A percentile compares a stretch with the other conserved stretches of the same genome.
Evolutionary conservation across 2,113 vertebrate genomes (phyloP).

Genomic region (Myxocyprinus asiaticus): DNA sequence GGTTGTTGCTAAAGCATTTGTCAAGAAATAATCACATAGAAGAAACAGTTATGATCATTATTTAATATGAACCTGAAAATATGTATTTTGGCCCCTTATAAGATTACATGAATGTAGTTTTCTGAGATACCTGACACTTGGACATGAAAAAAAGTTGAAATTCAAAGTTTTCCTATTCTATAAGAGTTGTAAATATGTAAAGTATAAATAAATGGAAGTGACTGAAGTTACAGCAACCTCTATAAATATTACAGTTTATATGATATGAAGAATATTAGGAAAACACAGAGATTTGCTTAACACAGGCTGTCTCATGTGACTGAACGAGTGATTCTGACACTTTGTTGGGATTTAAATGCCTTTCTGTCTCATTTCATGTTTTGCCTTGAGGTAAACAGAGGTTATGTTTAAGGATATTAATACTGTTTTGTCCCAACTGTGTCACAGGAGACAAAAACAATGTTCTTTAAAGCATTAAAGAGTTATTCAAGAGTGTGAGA

Average conservation of each 20-base stretch:
- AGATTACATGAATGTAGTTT: constrained; percentile 67
- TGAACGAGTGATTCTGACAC: constrained; percentile 69
- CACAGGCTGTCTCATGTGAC: constrained; percentile 64
- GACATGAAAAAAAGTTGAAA: constrained; percentile 55
- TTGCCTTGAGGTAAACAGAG: constrained; percentile 61
- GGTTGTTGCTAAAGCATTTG: constrained; percentile 11
- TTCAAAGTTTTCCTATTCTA: constrained; percentile 66
- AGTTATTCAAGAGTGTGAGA: constrained; percentile 62
- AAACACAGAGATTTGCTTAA: constrained; percentile 74
- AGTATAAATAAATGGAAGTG: constrained; percentile 78
- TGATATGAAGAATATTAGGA: constrained; percentile 77
- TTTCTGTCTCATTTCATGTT: constrained; percentile 67
- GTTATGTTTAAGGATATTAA: constrained; percentile 30
- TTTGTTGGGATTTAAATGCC: constrained; percentile 70
- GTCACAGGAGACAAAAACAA: constrained; percentile 54
- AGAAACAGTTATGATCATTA: neutral
- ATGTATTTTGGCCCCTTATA: constrained; percentile 36
- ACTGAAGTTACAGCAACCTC: constrained; percentile 69
- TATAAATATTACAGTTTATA: constrained; percentile 72
- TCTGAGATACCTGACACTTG: constrained; percentile 51
- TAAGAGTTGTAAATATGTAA: constrained; percentile 98
- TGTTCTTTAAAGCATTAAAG: constrained; percentile 60
- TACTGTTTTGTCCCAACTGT: constrained; percentile 46
- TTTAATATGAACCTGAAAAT: neutral
- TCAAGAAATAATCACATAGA: neutral